Percentiles rank a stretch among this genome's conserved stretches.
These are phyloP conservation scores for Rutpela maculata DNA, from an alignment of 2,888 invertebrate genomes.

Conservation along the genomic window DNA sequence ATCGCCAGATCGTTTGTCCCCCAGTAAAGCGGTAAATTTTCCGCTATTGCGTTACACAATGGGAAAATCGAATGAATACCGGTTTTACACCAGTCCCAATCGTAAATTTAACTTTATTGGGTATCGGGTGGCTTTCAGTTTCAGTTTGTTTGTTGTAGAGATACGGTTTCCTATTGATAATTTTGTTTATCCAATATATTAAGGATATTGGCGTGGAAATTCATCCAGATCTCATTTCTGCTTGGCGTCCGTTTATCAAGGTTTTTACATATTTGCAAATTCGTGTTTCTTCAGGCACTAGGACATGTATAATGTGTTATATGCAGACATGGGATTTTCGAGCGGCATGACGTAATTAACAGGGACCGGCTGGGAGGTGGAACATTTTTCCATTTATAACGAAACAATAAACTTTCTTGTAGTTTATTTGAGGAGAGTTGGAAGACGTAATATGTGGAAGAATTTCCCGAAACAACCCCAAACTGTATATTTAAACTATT, in stretches of 20 bases:
- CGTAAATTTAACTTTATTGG: constrained; percentile 44
- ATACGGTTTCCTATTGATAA: constrained; percentile 37
- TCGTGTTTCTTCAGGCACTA: not conserved
- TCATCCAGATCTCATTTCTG: not conserved
- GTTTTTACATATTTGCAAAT: not conserved
- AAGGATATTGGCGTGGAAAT: constrained; percentile 24
- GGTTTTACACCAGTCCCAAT: constrained; percentile 31
- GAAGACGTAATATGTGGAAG: no score
- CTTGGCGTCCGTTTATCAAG: not conserved
- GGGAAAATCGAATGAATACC: constrained; percentile 40
- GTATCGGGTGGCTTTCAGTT: constrained; percentile 42
- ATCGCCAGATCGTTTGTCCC: constrained; percentile 30
- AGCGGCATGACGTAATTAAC: no score
- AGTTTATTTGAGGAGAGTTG: no score
- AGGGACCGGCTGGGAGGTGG: no score
- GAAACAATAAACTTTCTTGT: no score
- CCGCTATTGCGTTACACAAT: constrained; percentile 40
- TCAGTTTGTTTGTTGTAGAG: constrained; percentile 37
- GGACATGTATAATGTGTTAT: not conserved
- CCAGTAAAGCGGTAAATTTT: constrained; percentile 37
- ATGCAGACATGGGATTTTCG: no score
- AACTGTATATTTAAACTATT: no score
- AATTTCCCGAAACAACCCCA: no score
- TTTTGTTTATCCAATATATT: constrained; percentile 34
- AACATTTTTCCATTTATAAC: no score